A percentile compares a stretch with the other conserved stretches of the same genome.
These are phyloP conservation scores for Podocnemis expansa DNA, from an alignment of 2,113 vertebrate species.

Conservation along the genomic window DNA sequence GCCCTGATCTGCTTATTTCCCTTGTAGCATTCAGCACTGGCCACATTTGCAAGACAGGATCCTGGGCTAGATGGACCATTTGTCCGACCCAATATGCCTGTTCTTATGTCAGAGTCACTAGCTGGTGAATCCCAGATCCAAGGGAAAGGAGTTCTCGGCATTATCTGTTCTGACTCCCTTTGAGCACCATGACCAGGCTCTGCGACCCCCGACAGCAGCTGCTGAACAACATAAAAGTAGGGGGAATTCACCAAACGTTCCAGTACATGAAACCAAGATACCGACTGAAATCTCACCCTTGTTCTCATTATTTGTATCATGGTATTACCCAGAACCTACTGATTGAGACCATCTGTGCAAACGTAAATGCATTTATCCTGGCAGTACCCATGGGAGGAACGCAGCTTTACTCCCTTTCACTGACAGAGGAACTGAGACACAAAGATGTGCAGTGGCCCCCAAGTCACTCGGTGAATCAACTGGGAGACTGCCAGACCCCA, in stretches of 20 bases:
- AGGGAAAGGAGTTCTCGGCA: background rate
- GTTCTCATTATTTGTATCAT: background rate
- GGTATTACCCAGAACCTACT: background rate
- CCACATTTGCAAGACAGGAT: background rate
- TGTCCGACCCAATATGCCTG: background rate
- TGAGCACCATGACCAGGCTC: background rate
- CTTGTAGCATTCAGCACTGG: too few species aligned
- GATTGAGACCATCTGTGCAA: accelerated
- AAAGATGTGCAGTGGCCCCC: accelerated
- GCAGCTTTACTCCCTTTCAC: accelerated
- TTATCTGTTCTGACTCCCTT: background rate
- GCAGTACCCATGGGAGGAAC: accelerated
- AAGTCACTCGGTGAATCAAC: background rate
- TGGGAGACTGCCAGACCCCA: background rate
- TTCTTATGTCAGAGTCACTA: background rate
- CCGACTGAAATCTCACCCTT: background rate
- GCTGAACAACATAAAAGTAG: background rate
- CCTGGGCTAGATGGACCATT: background rate
- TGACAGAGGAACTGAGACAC: background rate
- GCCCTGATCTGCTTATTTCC: background rate
- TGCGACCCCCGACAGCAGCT: background rate
- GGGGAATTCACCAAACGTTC: background rate
- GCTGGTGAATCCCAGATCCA: background rate
- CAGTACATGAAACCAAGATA: accelerated
- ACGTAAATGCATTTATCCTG: background rate